A percentile compares a stretch with the other conserved stretches of the same genome.
phyloP scores from a whole-genome alignment of 2,888 invertebrate genomes.

The Aphodius sticticus region DNA sequence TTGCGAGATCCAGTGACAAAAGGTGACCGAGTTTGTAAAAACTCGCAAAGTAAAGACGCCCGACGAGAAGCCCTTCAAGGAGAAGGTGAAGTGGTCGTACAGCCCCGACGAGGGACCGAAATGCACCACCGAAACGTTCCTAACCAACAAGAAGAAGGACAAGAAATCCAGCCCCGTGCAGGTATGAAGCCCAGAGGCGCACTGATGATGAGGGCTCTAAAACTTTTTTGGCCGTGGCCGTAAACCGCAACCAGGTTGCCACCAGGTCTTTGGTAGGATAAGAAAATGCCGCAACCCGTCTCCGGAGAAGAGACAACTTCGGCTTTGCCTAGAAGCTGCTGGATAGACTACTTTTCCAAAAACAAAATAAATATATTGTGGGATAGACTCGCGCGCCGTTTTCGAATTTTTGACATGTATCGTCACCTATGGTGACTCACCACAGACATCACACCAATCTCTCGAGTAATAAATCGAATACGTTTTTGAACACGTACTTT shows the following conservation, averaged over 20 bases:
- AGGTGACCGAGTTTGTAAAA: conserved; percentile 65
- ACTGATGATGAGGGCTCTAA: conserved; percentile 9
- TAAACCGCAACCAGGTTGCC: not conserved
- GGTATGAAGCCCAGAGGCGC: conserved; percentile 49
- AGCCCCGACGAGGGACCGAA: conserved; percentile 60
- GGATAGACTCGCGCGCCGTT: not conserved
- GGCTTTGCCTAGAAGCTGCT: not conserved
- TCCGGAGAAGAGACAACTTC: not conserved
- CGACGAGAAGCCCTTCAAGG: conserved; percentile 57
- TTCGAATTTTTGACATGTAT: not conserved
- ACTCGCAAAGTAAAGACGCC: conserved; percentile 61
- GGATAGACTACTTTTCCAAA: not conserved
- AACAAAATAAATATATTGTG: not conserved
- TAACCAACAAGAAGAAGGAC: conserved; percentile 56
- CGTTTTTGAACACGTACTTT: not conserved
- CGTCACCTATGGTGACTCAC: not conserved
- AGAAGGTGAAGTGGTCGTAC: conserved; percentile 59
- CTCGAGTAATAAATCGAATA: not conserved
- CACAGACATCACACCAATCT: not conserved
- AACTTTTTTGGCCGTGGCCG: not conserved
- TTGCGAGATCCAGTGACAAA: conserved; percentile 80
- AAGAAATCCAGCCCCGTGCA: conserved; percentile 58
- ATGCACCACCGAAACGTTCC: conserved; percentile 57
- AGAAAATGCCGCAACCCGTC: not conserved
- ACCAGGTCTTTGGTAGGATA: not conserved